Evolutionary conservation across 2,888 invertebrate species (phyloP).

Genomic region (Oxycera nigricornis): DNA sequence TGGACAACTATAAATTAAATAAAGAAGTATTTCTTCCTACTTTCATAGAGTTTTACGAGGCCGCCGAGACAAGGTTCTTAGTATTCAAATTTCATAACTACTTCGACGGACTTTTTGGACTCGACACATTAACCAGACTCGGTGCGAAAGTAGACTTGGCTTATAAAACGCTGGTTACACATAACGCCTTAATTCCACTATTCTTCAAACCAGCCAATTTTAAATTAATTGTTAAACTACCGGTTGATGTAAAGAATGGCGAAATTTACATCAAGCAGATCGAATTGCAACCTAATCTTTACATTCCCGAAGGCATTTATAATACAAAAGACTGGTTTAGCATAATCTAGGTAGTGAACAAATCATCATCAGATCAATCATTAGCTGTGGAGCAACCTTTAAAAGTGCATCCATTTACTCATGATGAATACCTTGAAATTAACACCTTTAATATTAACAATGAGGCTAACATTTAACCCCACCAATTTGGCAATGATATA

Average conservation of each 20-base stretch:
- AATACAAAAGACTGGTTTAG: background rate
- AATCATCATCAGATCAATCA: too few species aligned
- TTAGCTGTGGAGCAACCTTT: too few species aligned
- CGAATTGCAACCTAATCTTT: background rate
- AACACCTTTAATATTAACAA: too few species aligned
- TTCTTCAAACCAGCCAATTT: slow-evolving; percentile 1
- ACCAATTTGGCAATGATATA: background rate
- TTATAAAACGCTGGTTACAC: slow-evolving; percentile 26
- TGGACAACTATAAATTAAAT: too few species aligned
- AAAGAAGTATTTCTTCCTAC: too few species aligned
- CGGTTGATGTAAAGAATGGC: background rate
- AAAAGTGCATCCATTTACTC: too few species aligned
- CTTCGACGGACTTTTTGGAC: slow-evolving; percentile 35
- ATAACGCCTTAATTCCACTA: slow-evolving; percentile 16
- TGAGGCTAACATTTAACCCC: too few species aligned
- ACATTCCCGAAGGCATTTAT: background rate
- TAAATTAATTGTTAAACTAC: slow-evolving; percentile 4
- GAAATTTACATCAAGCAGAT: background rate
- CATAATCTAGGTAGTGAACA: too few species aligned
- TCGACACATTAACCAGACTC: slow-evolving; percentile 27
- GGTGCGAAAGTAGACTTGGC: slow-evolving; percentile 28
- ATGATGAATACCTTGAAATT: too few species aligned
- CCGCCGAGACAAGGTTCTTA: slow-evolving; percentile 28
- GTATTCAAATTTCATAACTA: slow-evolving; percentile 38
- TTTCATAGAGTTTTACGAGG: too few species aligned